phyloP scores from a whole-genome alignment of 2,113 vertebrate species.

The Chloropsis hardwickii region DNA sequence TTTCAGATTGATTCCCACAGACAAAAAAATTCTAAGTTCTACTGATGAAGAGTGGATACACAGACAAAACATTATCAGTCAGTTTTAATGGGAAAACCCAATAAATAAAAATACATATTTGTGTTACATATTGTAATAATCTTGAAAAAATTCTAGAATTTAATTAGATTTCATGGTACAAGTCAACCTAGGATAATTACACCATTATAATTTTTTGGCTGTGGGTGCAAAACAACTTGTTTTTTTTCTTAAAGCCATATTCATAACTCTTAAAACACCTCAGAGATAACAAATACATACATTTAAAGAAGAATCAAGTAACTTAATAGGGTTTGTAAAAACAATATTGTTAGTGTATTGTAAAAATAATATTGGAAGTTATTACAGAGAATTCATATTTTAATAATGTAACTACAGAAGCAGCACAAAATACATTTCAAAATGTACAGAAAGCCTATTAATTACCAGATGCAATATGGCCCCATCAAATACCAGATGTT shows the following conservation, averaged over 20 bases:
- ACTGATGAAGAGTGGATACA: background rate
- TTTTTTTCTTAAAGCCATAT: background rate
- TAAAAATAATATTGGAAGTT: background rate
- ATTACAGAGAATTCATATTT: background rate
- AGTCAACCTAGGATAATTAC: background rate
- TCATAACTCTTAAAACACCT: background rate
- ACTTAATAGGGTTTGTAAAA: background rate
- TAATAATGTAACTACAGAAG: background rate
- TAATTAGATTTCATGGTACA: background rate
- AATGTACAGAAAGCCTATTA: background rate
- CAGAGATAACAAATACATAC: background rate
- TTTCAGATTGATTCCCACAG: background rate
- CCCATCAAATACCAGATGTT: background rate
- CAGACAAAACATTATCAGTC: background rate
- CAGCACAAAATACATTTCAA: background rate
- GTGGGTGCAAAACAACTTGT: background rate
- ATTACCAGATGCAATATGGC: background rate
- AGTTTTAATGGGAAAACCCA: background rate
- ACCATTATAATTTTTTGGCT: background rate
- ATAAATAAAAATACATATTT: background rate
- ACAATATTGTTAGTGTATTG: background rate
- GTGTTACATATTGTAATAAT: background rate
- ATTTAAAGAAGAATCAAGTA: background rate
- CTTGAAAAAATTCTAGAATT: background rate
- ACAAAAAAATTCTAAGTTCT: background rate